Percentiles rank a stretch among this genome's conserved stretches.
Evolutionary conservation across 2,113 vertebrate genomes (phyloP).

Genomic region (Machaerirhynchus nigripectus): DNA sequence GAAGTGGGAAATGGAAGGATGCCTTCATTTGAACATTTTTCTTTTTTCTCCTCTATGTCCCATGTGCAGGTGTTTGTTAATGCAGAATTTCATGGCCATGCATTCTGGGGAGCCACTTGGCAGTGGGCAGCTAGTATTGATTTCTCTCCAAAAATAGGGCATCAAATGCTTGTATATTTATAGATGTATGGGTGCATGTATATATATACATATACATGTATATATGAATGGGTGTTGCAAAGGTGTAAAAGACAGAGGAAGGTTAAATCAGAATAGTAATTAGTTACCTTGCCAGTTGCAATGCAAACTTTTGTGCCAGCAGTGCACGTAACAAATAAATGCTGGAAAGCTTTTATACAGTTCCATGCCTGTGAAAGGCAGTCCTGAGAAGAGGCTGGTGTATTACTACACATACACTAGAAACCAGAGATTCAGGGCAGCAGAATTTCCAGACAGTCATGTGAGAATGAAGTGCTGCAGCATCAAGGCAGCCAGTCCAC

Average conservation of each 20-base stretch:
- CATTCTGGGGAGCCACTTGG: background rate
- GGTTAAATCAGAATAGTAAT: background rate
- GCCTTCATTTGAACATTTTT: background rate
- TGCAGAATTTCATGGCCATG: background rate
- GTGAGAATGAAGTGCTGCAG: background rate
- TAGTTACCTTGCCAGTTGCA: background rate
- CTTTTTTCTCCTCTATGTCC: background rate
- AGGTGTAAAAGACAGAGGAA: background rate
- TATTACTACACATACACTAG: background rate
- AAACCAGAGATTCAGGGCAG: conserved; percentile 19
- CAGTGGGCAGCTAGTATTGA: background rate
- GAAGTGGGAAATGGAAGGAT: background rate
- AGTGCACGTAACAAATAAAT: background rate
- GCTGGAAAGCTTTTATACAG: background rate
- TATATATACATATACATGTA: background rate
- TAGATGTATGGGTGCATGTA: background rate
- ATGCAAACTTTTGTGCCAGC: background rate
- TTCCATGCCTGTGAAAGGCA: background rate
- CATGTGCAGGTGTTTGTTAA: background rate
- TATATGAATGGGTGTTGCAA: background rate
- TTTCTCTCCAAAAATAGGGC: conserved; percentile 39
- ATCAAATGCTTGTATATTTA: background rate
- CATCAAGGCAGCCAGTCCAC: background rate
- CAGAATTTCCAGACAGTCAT: conserved; percentile 31
- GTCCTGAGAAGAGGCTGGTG: background rate